A percentile compares a stretch with the other conserved stretches of the same genome.
phyloP scores from a whole-genome alignment of 2,888 invertebrate genomes.

The Seira sanloemensis region DNA sequence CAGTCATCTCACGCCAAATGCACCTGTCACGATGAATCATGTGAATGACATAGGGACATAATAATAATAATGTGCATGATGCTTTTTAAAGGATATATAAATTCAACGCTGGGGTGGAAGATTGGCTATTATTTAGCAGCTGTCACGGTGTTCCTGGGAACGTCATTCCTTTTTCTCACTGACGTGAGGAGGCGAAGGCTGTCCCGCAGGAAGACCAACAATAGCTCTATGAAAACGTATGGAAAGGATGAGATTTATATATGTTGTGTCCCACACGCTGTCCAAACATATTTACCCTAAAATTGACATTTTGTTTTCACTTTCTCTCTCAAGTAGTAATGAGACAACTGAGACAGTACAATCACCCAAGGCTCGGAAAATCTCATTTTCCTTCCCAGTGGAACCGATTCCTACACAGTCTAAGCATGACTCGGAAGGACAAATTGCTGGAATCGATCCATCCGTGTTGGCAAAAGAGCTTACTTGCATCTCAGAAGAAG shows the following conservation, averaged over 20 bases:
- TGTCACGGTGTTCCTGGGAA: conserved; percentile 85
- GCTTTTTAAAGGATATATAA: conserved; percentile 89
- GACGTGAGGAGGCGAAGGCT: conserved; percentile 83
- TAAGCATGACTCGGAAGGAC: conserved; percentile 65
- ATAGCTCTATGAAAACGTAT: conserved; percentile 73
- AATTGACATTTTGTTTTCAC: not conserved
- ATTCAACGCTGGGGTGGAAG: conserved; percentile 85
- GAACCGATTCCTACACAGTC: conserved; percentile 69
- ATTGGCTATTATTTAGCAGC: conserved; percentile 91
- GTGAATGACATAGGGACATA: not conserved
- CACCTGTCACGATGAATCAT: not conserved
- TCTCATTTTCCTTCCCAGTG: conserved; percentile 70
- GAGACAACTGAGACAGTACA: conserved; percentile 77
- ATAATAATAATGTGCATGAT: not conserved
- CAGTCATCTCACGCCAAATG: not conserved
- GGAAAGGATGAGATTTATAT: too few relatives aligned
- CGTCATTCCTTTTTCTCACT: conserved; percentile 86
- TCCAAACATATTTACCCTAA: not conserved
- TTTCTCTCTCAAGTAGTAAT: conserved; percentile 58
- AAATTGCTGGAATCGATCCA: conserved; percentile 68
- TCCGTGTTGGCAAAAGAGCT: conserved; percentile 78
- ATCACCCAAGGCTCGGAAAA: conserved; percentile 78
- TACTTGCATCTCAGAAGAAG: conserved; percentile 90
- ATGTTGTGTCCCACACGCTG: not conserved
- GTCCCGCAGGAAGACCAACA: conserved; percentile 70